Evolutionary conservation across 1,140 invertebrate genomes (phyloP), one percentile per base, ranked within the genome.

Genomic region (Grapholita molesta): DNA sequence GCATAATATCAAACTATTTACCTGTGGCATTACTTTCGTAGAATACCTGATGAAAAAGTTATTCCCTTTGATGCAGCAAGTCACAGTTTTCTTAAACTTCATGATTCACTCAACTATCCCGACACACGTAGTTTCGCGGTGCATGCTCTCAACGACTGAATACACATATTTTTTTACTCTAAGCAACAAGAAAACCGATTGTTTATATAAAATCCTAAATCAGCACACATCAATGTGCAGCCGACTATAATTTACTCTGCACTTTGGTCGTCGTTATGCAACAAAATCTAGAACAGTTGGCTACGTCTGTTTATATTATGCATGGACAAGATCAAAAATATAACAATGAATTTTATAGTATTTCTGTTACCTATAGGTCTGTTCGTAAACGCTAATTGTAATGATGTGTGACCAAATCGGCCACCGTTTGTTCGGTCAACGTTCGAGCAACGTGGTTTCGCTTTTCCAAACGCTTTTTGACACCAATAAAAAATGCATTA

Each of bases 1-100:
- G 12, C 15, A 48, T 11, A 53, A 30, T 48, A 21, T 67, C 64
- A 7, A 66, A 68, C 23, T 32, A 55, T 30, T 71, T 77, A 84
- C 79, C 78, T 83, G 69, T 11, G 72, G 75, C 70, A 79, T 76
- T n/a, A 83, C 68, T 73, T 90, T 88, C 38, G 80, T 81, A 15
- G 83, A 82, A 72, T 86, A 89, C 42, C 79, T 78, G 64, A 85
- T 68, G 70, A 72, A 83, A 25, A 88, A 78, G 12, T 82, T 76
- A 72, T 89, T 89, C 38, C 86, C 86, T 68, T 79, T 79, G 67
- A 91, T 75, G 70, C 84, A 91, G 70, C 77, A 88, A 67, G 81
- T 85, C 80, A 91, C 85, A 30, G 86, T 88, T 79, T 82, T 89
- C 75, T 86, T 89, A 33, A 91, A 77, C 80, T 89, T 91, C 87